A percentile compares a stretch with the other conserved stretches of the same genome.
These are phyloP conservation scores for Okapia johnstoni DNA, from an alignment of 2,113 vertebrate genomes.

Conservation along the genomic window DNA sequence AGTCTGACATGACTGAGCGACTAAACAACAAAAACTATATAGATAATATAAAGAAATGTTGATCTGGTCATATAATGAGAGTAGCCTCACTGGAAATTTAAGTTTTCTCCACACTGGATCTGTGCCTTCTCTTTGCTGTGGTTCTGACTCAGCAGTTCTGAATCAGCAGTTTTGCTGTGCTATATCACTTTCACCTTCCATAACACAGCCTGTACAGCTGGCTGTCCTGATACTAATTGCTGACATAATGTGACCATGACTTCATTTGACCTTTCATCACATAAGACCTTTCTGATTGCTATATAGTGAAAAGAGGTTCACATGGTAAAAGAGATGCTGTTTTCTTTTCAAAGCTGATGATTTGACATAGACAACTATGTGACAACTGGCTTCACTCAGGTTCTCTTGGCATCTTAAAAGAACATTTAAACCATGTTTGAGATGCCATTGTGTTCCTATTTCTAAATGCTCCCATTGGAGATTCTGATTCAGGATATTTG, in stretches of 20 bases:
- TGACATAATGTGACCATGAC: slow-evolving; percentile 26
- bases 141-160: slow-evolving; percentile 39
- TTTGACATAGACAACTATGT: slow-evolving; percentile 35
- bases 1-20: neutral
- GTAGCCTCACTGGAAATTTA: neutral
- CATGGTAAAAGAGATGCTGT: slow-evolving; percentile 1
- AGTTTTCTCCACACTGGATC: neutral
- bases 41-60: neutral
- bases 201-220: neutral
- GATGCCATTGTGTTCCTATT: slow-evolving; percentile 47
- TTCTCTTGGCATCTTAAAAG: slow-evolving; percentile 47
- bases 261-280: slow-evolving; percentile 29
- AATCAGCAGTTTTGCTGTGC: slow-evolving; percentile 13
- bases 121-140: neutral
- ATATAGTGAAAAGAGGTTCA: neutral
- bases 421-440: slow-evolving; percentile 53
- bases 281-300: neutral
- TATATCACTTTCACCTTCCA: neutral
- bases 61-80: neutral
- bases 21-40: neutral
- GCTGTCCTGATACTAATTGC: neutral
- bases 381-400: slow-evolving; percentile 32
- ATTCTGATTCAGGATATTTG: slow-evolving; percentile 39
- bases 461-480: slow-evolving; percentile 6
- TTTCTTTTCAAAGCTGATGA: slow-evolving; percentile 64